A percentile compares a stretch with the other conserved stretches of the same genome.
phyloP scores from a whole-genome alignment of 1,140 invertebrate genomes.

The Brachystomella parvula region DNA sequence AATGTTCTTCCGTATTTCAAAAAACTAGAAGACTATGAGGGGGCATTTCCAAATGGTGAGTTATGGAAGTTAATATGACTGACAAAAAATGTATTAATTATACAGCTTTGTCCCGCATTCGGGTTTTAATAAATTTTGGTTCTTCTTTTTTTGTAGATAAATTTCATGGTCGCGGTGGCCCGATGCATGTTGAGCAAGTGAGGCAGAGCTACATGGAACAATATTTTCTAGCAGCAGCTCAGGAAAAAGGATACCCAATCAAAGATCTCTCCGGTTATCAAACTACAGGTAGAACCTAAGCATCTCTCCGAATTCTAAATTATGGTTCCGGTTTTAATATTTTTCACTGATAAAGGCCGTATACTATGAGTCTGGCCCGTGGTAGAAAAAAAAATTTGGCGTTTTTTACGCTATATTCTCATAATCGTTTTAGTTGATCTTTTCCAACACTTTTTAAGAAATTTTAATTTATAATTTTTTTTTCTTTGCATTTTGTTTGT shows the following conservation, averaged over 20 bases:
- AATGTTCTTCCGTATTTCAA: constrained; percentile 68
- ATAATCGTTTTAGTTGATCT: too few relatives aligned
- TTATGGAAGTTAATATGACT: not conserved
- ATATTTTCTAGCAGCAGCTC: not conserved
- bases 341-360: too few relatives aligned
- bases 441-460: too few relatives aligned
- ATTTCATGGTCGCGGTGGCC: not conserved
- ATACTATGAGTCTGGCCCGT: too few relatives aligned
- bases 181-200: not conserved
- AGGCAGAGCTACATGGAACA: not conserved
- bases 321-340: too few relatives aligned
- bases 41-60: constrained; percentile 3
- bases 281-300: not conserved
- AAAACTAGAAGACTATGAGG: constrained; percentile 57
- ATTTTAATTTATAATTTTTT: too few relatives aligned
- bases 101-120: not conserved
- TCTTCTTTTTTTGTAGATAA: not conserved
- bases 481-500: too few relatives aligned
- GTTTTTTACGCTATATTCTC: too few relatives aligned
- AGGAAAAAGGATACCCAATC: not conserved
- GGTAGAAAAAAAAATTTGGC: too few relatives aligned
- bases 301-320: not conserved
- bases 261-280: not conserved
- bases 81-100: not conserved
- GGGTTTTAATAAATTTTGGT: not conserved